Percentiles rank a stretch among this genome's conserved stretches.
Evolutionary conservation across 2,797 vertebrate genomes (phyloP).

Genomic region (Nothura maculosa): DNA sequence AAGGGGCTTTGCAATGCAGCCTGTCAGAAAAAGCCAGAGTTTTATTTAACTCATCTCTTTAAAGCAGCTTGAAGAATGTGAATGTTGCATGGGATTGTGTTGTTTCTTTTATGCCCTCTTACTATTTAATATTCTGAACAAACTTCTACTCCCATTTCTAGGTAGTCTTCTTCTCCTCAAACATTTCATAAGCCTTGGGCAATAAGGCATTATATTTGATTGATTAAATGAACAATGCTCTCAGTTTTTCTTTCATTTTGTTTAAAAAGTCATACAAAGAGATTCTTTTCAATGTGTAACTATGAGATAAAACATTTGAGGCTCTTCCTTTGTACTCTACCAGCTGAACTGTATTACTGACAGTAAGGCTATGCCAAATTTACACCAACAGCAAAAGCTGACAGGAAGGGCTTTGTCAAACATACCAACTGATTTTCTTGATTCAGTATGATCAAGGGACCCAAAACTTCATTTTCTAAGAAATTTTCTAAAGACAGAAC

Average conservation of each 20-base stretch:
- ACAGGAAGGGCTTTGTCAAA: background rate
- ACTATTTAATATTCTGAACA: background rate
- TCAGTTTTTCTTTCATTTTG: background rate
- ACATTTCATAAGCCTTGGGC: background rate
- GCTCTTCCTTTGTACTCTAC: background rate
- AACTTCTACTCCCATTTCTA: background rate
- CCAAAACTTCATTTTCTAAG: background rate
- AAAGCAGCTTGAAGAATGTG: background rate
- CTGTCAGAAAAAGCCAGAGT: background rate
- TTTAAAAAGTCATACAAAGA: background rate
- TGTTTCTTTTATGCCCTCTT: background rate
- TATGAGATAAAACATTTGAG: background rate
- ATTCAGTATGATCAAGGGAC: background rate
- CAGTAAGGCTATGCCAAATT: background rate
- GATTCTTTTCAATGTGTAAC: background rate
- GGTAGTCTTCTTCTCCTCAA: background rate
- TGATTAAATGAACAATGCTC: background rate
- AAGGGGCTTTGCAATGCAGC: background rate
- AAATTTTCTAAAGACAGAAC: background rate
- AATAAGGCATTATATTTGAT: background rate
- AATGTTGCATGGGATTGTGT: background rate
- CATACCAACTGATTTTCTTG: background rate
- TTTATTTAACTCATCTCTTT: background rate
- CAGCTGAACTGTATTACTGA: background rate
- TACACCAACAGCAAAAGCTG: background rate